Percentiles rank a stretch among this genome's conserved stretches.
These are phyloP conservation scores for Deilephila porcellus DNA, from an alignment of 2,888 invertebrate species.

Conservation along the genomic window DNA sequence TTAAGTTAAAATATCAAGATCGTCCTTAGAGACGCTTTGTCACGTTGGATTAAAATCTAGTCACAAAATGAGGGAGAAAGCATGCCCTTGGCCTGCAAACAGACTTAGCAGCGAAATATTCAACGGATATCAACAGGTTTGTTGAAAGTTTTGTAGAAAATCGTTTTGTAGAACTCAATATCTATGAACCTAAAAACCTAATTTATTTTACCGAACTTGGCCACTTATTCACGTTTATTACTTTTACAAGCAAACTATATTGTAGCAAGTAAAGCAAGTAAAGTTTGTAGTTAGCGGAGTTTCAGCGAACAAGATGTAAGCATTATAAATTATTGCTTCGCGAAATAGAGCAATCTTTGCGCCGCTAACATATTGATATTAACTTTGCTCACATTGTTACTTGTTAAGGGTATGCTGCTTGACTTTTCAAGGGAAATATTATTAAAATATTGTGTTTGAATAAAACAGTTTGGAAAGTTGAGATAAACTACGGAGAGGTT, in stretches of 20 bases:
- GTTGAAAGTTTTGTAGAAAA: background rate
- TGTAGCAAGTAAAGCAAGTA: slow-evolving; percentile 1
- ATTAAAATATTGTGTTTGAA: too few species aligned
- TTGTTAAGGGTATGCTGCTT: background rate
- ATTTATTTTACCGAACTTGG: slow-evolving; percentile 9
- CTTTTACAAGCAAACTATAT: slow-evolving; percentile 11
- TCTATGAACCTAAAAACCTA: background rate
- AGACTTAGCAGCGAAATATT: too few species aligned
- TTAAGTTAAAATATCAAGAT: too few species aligned
- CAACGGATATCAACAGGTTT: too few species aligned
- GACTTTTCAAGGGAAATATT: background rate
- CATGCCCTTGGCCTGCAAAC: too few species aligned
- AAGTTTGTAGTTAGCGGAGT: slow-evolving; percentile 7
- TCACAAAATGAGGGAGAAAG: too few species aligned
- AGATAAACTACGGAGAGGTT: too few species aligned
- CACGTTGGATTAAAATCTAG: too few species aligned
- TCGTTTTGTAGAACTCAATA: background rate
- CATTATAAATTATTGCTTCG: slow-evolving; percentile 21
- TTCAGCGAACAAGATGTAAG: slow-evolving; percentile 5
- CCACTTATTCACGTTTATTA: slow-evolving; percentile 10
- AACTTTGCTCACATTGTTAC: background rate
- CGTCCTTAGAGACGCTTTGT: too few species aligned
- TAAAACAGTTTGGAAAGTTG: too few species aligned
- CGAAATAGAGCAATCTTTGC: background rate
- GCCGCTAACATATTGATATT: background rate